A percentile compares a stretch with the other conserved stretches of the same genome.
phyloP scores from a whole-genome alignment of 2,113 vertebrate genomes.

The Pangasianodon hypophthalmus region DNA sequence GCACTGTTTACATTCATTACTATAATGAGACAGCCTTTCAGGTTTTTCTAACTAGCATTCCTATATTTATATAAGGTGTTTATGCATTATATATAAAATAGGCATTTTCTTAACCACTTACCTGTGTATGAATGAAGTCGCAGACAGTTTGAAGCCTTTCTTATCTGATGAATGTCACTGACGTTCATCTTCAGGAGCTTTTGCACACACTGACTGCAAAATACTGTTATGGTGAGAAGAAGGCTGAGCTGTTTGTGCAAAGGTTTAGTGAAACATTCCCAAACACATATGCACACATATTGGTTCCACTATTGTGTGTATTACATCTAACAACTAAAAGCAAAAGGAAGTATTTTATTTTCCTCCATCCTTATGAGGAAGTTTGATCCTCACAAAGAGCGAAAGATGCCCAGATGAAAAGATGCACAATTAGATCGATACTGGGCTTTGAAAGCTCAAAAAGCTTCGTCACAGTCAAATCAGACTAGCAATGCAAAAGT shows the following conservation, averaged over 20 bases:
- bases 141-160: background rate
- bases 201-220: background rate
- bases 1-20: too few species aligned
- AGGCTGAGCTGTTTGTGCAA: background rate
- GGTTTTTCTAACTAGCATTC: too few species aligned
- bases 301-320: background rate
- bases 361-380: background rate
- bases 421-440: background rate
- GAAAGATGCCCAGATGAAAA: background rate
- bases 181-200: background rate
- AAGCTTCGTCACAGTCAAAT: background rate
- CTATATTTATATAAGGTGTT: too few species aligned
- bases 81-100: background rate
- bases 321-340: background rate
- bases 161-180: background rate
- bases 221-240: background rate
- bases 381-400: background rate
- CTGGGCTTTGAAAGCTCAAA: background rate
- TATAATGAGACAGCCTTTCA: too few species aligned
- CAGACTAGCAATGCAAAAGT: slow-evolving; percentile 13
- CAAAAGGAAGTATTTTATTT: background rate
- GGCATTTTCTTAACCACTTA: background rate
- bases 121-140: background rate
- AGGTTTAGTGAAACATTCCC: background rate
- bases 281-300: background rate